Evolutionary conservation across 23 tunicate genomes (phyloP).

Genomic region (Halocynthia aurantium): DNA sequence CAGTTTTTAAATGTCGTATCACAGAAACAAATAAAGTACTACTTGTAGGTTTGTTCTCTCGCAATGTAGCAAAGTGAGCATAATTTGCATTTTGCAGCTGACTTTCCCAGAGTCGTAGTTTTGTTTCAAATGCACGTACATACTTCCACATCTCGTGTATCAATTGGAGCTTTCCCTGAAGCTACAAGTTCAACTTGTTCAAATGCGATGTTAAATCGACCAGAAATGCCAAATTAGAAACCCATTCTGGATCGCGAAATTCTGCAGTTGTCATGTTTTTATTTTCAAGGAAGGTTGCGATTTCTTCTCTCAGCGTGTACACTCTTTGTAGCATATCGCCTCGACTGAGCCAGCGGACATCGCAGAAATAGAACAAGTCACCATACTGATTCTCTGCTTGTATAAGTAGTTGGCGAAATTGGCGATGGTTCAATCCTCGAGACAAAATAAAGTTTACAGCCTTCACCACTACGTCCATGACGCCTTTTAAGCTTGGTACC

Average conservation of each 20-base stretch:
- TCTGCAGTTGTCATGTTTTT: constrained; percentile 30
- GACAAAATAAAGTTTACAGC: constrained; percentile 50
- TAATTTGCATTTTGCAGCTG: constrained; percentile 45
- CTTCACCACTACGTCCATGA: constrained; percentile 25
- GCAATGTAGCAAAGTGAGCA: constrained; percentile 46
- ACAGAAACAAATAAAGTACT: constrained; percentile 36
- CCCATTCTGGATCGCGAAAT: constrained; percentile 64
- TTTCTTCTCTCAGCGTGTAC: constrained; percentile 37
- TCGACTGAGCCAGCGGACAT: constrained; percentile 69
- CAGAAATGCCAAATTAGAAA: constrained; percentile 50
- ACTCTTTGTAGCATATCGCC: constrained; percentile 54
- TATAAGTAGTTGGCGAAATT: constrained; percentile 44
- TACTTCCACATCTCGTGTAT: constrained; percentile 65
- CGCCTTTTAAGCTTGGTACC: constrained; percentile 31
- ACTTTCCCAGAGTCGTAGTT: constrained; percentile 74
- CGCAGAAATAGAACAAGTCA: constrained; percentile 51
- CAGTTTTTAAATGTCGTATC: constrained; percentile 36
- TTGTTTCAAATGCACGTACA: constrained; percentile 52
- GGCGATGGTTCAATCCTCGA: constrained; percentile 34
- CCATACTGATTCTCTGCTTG: constrained; percentile 49
- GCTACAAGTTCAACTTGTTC: constrained; percentile 50
- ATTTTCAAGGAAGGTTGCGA: constrained; percentile 41
- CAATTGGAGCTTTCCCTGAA: constrained; percentile 46
- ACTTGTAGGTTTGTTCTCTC: constrained; percentile 42
- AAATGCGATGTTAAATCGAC: constrained; percentile 41